These are phyloP conservation scores for Lucilia cuprina DNA, from an alignment of 1,140 invertebrate genomes.

Conservation along the genomic window DNA sequence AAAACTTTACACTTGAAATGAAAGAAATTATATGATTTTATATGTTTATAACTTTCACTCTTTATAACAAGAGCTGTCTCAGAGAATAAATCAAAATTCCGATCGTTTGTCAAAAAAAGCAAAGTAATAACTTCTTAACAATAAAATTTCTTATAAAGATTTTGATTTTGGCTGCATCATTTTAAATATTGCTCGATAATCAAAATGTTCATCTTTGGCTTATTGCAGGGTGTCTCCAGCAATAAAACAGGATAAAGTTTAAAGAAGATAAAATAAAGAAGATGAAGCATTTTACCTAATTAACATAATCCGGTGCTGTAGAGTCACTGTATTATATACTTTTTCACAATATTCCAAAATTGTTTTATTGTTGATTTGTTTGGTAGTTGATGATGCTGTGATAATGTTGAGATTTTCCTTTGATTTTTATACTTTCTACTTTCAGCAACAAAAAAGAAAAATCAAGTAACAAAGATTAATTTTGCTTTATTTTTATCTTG, in stretches of 20 bases:
- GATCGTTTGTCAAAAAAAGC: too few relatives aligned
- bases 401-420: not conserved
- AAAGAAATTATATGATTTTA: too few relatives aligned
- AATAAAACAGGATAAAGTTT: not conserved
- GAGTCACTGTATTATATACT: slow-evolving; percentile 3
- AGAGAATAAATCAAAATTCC: too few relatives aligned
- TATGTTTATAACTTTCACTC: too few relatives aligned
- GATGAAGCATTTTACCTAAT: slow-evolving; percentile 17
- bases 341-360: not conserved
- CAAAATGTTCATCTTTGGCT: too few relatives aligned
- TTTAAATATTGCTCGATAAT: too few relatives aligned
- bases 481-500: slow-evolving; percentile 24
- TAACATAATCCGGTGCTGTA: slow-evolving; percentile 17
- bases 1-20: too few relatives aligned
- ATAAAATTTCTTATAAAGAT: too few relatives aligned
- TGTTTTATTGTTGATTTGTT: not conserved
- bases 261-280: not conserved
- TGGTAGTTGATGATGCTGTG: not conserved
- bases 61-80: too few relatives aligned
- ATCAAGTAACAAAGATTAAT: slow-evolving; percentile 21
- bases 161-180: too few relatives aligned
- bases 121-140: too few relatives aligned
- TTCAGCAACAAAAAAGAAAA: not conserved
- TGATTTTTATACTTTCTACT: not conserved
- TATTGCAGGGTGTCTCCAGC: not conserved